Evolutionary conservation across 2,888 invertebrate genomes (phyloP), one percentile per base, ranked within the genome.

Genomic region (Thelaira solivaga): DNA sequence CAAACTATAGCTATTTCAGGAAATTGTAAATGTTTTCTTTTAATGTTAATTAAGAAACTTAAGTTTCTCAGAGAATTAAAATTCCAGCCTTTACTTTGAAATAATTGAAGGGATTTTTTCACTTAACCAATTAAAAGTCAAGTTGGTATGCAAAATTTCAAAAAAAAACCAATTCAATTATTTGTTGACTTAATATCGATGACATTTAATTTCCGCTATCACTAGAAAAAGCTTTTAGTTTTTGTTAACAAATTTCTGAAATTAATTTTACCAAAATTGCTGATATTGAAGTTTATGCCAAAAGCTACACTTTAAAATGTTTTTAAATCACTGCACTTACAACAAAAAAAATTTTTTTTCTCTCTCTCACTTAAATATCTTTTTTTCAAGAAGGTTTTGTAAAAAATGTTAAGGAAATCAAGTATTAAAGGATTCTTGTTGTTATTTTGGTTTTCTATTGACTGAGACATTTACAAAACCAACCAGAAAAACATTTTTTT

Each of bases 201-300:
- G 73, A 73, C 73, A 73, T 78, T 73, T 78, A 73, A 78, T 78
- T 78, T 78, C 77, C 68, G 62, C 18, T 29, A 59, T 64, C 24
- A 29, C 39, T 22, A 22, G 34, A 45, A 55, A 67, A 72, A 53
- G 26, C 53, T 26, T 24, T 43, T 45, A 16, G 47, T 22, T 51
- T 45, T 34, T 8, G 8, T 6, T 39, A 64, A 22, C 29, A 53
- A 64, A 47, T 22, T 20, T 11, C 47, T 59, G 49, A 59, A 20
- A n/a, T 36, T 36, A 11, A 5, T 31, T 41, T 49, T 41, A 10
- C 36, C 22, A 16, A 64, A 53, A 49, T 34, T 53, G 39, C 61
- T 59, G 57, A 22, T 59, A 59, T 57, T 51, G 18, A 43, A 57
- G 47, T 22, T 22, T 10, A 53, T 36, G 29, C 1, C 29, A 45